Evolutionary conservation across 2,113 vertebrate genomes (phyloP).

Genomic region (Erythrocercus mccallii): DNA sequence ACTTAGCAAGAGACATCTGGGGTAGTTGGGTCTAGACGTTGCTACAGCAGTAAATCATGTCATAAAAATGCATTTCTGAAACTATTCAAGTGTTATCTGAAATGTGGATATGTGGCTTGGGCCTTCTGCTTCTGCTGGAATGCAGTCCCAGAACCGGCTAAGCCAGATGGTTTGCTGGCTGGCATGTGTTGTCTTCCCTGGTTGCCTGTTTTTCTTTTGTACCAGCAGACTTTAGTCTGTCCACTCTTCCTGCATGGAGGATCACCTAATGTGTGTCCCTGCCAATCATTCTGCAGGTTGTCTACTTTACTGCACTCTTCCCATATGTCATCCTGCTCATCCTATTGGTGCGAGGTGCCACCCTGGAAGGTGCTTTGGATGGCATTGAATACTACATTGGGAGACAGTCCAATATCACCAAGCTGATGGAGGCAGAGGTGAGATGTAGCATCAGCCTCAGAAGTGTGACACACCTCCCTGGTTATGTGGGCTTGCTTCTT

Average conservation of each 20-base stretch:
- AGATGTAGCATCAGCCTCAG: background rate
- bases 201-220: background rate
- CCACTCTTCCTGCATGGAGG: background rate
- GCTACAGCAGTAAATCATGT: background rate
- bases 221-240: background rate
- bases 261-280: background rate
- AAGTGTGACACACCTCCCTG: rapidly evolving
- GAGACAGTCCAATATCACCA: constrained; percentile 85
- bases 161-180: background rate
- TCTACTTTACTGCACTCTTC: constrained; percentile 94
- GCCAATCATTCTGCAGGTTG: constrained; percentile 77
- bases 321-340: constrained; percentile 88
- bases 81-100: background rate
- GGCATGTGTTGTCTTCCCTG: background rate
- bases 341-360: constrained; percentile 86
- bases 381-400: constrained; percentile 95
- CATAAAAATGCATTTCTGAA: background rate
- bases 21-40: background rate
- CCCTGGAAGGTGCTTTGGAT: constrained; percentile 87
- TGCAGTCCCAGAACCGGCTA: constrained; percentile 7
- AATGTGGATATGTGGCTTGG: background rate
- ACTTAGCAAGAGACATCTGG: background rate
- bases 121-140: constrained; percentile 15
- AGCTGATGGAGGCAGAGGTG: constrained; percentile 88
- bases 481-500: background rate